Evolutionary conservation across 1,140 invertebrate species (phyloP).

Genomic region (Bombus consobrinus): DNA sequence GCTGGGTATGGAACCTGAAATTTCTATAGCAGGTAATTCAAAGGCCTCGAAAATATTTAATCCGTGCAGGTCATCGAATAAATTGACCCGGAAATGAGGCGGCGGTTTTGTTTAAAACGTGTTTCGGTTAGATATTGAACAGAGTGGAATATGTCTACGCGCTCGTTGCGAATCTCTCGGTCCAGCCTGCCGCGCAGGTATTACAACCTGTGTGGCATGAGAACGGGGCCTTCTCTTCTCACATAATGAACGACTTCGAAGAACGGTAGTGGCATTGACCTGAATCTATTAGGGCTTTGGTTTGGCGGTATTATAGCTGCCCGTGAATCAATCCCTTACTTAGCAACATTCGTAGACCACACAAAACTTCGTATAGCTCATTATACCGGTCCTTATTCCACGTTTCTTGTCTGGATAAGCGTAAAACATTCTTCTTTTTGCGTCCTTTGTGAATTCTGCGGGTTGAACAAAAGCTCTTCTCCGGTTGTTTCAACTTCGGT

Average conservation of each 20-base stretch:
- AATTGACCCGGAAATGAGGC: neutral
- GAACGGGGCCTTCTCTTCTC: conserved; percentile 65
- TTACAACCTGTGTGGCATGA: conserved; percentile 68
- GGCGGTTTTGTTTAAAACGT: neutral
- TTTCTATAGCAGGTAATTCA: no score
- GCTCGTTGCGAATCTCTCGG: conserved; percentile 47
- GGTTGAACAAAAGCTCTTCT: neutral
- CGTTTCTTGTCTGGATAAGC: conserved; percentile 13
- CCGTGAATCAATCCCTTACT: conserved; percentile 72
- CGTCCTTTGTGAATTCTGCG: neutral
- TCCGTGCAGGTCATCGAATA: neutral
- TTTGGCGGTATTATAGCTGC: conserved; percentile 72
- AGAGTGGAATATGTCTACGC: conserved; percentile 27
- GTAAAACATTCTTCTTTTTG: conserved; percentile 18
- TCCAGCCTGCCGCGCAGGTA: conserved; percentile 52
- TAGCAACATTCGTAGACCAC: conserved; percentile 66
- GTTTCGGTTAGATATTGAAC: neutral
- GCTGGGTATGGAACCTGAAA: no score
- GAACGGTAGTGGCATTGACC: conserved; percentile 72
- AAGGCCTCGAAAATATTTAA: neutral
- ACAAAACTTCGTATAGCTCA: conserved; percentile 59
- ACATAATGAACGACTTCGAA: conserved; percentile 71
- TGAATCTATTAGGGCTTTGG: conserved; percentile 70
- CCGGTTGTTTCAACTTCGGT: neutral
- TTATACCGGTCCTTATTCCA: conserved; percentile 50